These are phyloP conservation scores for Drosophila baimaii DNA, from an alignment of 1,140 invertebrate species.

Conservation along the genomic window DNA sequence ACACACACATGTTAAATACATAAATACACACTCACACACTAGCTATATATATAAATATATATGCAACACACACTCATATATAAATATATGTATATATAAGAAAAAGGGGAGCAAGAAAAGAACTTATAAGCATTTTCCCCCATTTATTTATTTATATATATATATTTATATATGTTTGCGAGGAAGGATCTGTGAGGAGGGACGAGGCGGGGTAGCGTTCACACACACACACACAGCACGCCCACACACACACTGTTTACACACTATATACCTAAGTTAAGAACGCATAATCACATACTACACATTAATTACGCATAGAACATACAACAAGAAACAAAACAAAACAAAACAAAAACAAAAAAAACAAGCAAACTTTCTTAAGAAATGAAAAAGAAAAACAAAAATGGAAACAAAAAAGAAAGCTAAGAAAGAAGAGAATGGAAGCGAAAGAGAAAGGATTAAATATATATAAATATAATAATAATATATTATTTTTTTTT, in stretches of 20 bases:
- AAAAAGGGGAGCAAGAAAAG: background rate
- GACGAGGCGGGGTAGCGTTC: constrained; percentile 21
- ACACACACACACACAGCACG: constrained; percentile 26
- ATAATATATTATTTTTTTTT: constrained; percentile 36
- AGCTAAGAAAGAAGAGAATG: constrained; percentile 8
- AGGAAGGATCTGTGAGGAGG: constrained; percentile 17
- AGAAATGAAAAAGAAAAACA: constrained; percentile 25
- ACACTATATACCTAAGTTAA: constrained; percentile 55
- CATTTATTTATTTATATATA: constrained; percentile 17
- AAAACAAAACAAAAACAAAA: constrained; percentile 6
- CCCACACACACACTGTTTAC: constrained; percentile 29
- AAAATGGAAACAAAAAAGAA: constrained; percentile 10
- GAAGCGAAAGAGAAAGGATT: constrained; percentile 32
- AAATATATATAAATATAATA: constrained; percentile 30
- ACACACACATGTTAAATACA: constrained; percentile 32
- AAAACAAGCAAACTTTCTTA: constrained; percentile 19
- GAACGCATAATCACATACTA: constrained; percentile 66
- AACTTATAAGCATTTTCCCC: constrained; percentile 24
- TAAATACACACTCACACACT: constrained; percentile 19
- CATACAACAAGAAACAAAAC: constrained; percentile 38
- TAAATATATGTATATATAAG: background rate
- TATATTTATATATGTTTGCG: constrained; percentile 6
- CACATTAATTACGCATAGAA: constrained; percentile 70
- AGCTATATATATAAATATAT: constrained; percentile 15
- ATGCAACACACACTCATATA: background rate